These are phyloP conservation scores for Proterorhinus semilunaris DNA, from an alignment of 2,113 vertebrate genomes.

Conservation along the genomic window DNA sequence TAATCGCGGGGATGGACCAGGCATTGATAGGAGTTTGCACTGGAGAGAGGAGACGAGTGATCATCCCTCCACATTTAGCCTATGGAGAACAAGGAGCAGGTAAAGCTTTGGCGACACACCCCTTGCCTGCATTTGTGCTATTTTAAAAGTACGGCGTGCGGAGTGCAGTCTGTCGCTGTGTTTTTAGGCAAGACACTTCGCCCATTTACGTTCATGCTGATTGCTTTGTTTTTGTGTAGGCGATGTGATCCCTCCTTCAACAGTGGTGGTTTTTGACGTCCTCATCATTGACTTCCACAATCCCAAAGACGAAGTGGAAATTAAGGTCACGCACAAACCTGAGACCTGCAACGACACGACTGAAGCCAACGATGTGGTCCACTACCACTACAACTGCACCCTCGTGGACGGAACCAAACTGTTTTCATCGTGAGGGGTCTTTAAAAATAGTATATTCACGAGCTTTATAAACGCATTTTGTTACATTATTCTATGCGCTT, in stretches of 20 bases:
- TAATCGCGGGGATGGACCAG: slow-evolving; percentile 94
- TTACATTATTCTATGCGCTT: neutral
- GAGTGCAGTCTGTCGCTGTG: too few species aligned
- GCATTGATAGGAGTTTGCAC: slow-evolving; percentile 86
- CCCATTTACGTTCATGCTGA: neutral
- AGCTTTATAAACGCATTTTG: too few species aligned
- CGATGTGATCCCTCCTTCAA: slow-evolving; percentile 86
- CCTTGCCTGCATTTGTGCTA: neutral
- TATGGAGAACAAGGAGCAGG: slow-evolving; percentile 91
- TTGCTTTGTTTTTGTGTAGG: slow-evolving; percentile 60
- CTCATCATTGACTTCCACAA: slow-evolving; percentile 96
- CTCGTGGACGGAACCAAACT: slow-evolving; percentile 88
- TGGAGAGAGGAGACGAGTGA: slow-evolving; percentile 84
- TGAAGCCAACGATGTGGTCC: slow-evolving; percentile 80
- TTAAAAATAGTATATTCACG: too few species aligned
- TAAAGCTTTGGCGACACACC: slow-evolving; percentile 41
- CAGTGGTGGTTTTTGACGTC: slow-evolving; percentile 88
- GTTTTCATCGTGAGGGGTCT: slow-evolving; percentile 88
- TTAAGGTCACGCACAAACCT: slow-evolving; percentile 76
- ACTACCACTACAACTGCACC: slow-evolving; percentile 95
- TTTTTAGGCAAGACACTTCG: too few species aligned
- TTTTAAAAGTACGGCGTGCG: neutral
- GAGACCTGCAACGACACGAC: slow-evolving; percentile 82
- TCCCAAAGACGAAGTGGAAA: slow-evolving; percentile 81
- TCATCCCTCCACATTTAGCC: slow-evolving; percentile 88